Conservation (phyloP, 2,113 vertebrate genomes). For the Zingel zingel region DNA sequence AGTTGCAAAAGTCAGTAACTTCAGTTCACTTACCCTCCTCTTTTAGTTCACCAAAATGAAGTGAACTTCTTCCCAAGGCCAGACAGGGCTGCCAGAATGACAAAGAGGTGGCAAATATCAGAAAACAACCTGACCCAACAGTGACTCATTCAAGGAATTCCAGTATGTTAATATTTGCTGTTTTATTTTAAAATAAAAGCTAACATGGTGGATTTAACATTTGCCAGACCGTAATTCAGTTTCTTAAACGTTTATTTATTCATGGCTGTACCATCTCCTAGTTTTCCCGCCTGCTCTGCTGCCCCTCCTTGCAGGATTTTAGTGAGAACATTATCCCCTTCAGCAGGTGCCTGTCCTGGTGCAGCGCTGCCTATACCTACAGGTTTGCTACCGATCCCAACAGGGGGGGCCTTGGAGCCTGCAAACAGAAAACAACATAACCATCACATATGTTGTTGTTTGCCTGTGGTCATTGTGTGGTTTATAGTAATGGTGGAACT, state of each 20-base stretch:
- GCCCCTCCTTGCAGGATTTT: slow-evolving; percentile 97
- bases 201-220: neutral
- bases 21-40: slow-evolving; percentile 85
- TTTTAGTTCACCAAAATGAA: slow-evolving; percentile 95
- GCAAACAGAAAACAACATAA: slow-evolving; percentile 43
- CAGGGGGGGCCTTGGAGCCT: slow-evolving; percentile 89
- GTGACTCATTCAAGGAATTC: neutral
- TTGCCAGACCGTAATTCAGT: neutral
- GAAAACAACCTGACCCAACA: neutral
- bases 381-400: slow-evolving; percentile 85
- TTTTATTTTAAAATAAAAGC: neutral
- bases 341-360: slow-evolving; percentile 84
- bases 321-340: slow-evolving; percentile 94
- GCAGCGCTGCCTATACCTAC: slow-evolving; percentile 81
- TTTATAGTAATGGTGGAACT: neutral
- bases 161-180: neutral
- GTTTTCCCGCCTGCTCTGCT: slow-evolving; percentile 97
- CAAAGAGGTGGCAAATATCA: slow-evolving; percentile 43
- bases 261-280: slow-evolving; percentile 91
- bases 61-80: slow-evolving; percentile 99
- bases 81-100: slow-evolving; percentile 88
- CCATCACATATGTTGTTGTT: neutral
- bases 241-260: slow-evolving; percentile 7
- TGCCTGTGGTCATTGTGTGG: neutral
- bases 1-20: neutral